phyloP scores from a whole-genome alignment of 2,113 vertebrate genomes.

The Paradoxurus hermaphroditus region DNA sequence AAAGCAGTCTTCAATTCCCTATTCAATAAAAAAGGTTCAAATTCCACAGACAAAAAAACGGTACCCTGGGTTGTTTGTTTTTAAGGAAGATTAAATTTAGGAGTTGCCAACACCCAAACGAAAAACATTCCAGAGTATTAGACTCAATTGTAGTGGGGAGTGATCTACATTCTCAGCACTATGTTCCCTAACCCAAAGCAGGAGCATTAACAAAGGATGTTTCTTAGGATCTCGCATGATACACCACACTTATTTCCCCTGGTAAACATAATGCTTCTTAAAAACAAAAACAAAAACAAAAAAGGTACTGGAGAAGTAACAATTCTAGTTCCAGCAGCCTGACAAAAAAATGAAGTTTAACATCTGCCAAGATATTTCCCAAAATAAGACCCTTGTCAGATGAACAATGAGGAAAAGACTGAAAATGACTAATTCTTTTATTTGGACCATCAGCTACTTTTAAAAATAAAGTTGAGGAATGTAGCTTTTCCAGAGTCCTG shows the following conservation, averaged over 20 bases:
- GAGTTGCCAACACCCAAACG: constrained; percentile 78
- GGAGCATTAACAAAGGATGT: constrained; percentile 59
- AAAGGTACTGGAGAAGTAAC: constrained; percentile 34
- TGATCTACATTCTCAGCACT: constrained; percentile 70
- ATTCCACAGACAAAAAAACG: constrained; percentile 69
- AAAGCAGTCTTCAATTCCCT: constrained; percentile 61
- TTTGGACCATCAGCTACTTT: constrained; percentile 56
- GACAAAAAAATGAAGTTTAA: constrained; percentile 55
- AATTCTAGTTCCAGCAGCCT: constrained; percentile 44
- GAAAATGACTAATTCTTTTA: constrained; percentile 65
- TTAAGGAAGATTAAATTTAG: constrained; percentile 79
- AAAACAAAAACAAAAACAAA: not conserved
- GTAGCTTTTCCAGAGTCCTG: constrained; percentile 56
- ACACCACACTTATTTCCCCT: constrained; percentile 35
- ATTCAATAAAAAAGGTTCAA: constrained; percentile 73
- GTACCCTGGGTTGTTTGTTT: constrained; percentile 74
- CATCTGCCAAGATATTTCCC: constrained; percentile 63
- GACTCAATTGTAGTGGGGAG: constrained; percentile 63
- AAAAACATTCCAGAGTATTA: constrained; percentile 78
- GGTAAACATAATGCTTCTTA: constrained; percentile 24
- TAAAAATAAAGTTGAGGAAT: constrained; percentile 59
- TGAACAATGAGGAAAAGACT: constrained; percentile 48
- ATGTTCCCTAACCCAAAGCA: constrained; percentile 27
- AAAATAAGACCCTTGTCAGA: constrained; percentile 64
- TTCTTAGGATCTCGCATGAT: constrained; percentile 47